Percentiles rank a stretch among this genome's conserved stretches.
These are phyloP conservation scores for Tachypleus tridentatus DNA, from an alignment of 1,140 invertebrate genomes.

Conservation along the genomic window DNA sequence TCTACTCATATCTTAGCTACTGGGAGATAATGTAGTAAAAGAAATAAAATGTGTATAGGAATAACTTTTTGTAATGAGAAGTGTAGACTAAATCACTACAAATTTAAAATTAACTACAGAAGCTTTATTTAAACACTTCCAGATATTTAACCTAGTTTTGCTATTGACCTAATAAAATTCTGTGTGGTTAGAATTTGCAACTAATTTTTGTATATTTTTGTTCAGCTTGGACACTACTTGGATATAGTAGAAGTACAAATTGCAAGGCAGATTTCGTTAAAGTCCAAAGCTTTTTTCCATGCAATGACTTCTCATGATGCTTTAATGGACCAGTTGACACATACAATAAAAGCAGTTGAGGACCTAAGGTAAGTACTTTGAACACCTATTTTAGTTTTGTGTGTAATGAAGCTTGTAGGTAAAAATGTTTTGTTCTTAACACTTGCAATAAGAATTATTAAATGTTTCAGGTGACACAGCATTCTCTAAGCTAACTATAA, in stretches of 20 bases:
- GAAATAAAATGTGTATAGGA: no score
- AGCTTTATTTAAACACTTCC: background rate
- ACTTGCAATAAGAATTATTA: no score
- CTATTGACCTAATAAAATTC: background rate
- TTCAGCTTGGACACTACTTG: conserved; percentile 76
- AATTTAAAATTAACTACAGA: no score
- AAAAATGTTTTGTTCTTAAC: no score
- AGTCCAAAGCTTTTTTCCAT: conserved; percentile 92
- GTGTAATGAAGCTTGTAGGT: no score
- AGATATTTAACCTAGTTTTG: no score
- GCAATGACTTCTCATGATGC: conserved; percentile 93
- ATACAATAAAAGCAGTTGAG: conserved; percentile 65
- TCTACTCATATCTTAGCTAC: no score
- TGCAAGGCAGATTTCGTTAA: conserved; percentile 86
- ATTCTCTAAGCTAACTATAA: no score
- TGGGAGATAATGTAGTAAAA: no score
- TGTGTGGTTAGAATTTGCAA: background rate
- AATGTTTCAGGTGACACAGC: no score
- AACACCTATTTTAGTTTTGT: background rate
- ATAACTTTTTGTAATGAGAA: no score
- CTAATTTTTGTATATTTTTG: background rate
- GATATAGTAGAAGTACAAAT: conserved; percentile 93
- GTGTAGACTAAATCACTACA: no score
- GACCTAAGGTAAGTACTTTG: conserved; percentile 36
- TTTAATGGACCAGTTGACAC: conserved; percentile 73